A percentile compares a stretch with the other conserved stretches of the same genome.
Conservation (phyloP, 2,113 vertebrate species). For the Syngnathoides biaculeatus region DNA sequence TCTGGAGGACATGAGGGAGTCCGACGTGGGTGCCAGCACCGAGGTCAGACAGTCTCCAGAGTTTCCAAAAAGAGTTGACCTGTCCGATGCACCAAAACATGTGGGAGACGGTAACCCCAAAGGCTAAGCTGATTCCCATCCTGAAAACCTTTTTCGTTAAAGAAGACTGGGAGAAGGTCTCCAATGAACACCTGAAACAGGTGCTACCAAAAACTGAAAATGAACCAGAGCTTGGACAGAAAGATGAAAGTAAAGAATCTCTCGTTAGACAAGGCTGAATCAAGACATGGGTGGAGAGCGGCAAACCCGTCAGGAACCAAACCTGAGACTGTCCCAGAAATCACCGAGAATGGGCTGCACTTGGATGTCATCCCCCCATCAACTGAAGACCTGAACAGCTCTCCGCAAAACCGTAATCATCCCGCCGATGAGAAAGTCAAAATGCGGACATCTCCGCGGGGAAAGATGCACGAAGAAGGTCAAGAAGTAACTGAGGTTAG, state of each 20-base stretch:
- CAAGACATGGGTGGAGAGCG: constrained; percentile 31
- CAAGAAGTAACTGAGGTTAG: constrained; percentile 41
- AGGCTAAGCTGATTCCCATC: constrained; percentile 22
- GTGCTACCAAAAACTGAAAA: constrained; percentile 3
- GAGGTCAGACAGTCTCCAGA: constrained; percentile 10
- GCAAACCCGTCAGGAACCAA: constrained; percentile 24
- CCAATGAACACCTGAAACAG: constrained; percentile 20
- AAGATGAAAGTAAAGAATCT: constrained; percentile 1
- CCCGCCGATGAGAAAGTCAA: background rate
- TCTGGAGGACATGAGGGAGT: constrained; percentile 57
- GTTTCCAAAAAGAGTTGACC: background rate
- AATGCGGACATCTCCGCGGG: background rate
- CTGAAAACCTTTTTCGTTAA: constrained; percentile 13
- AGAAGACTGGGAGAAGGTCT: constrained; percentile 8
- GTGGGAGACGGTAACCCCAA: constrained; percentile 12
- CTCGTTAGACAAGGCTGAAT: background rate
- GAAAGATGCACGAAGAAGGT: constrained; percentile 15
- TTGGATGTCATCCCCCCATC: constrained; percentile 2
- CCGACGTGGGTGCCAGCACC: background rate
- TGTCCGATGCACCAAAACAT: background rate
- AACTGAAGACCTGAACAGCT: constrained; percentile 2
- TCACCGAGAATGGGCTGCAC: background rate
- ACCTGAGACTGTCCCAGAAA: constrained; percentile 15
- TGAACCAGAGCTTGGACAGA: constrained; percentile 7
- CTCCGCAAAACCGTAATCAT: constrained; percentile 6